Conservation (phyloP, 2,888 invertebrate genomes). For the Xestia xanthographa region DNA sequence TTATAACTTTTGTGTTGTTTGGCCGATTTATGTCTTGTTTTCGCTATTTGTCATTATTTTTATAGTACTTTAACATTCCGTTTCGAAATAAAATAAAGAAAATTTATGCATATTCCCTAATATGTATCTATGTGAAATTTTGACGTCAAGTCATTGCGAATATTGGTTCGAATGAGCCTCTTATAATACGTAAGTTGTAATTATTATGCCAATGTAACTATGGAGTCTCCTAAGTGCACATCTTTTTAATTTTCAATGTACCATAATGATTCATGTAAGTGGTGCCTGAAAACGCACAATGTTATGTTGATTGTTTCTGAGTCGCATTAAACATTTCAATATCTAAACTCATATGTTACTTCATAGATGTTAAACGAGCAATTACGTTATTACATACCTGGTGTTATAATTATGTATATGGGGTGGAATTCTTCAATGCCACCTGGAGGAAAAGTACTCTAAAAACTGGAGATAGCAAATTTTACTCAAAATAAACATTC, state of each 20-base stretch:
- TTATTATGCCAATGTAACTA: slow-evolving; percentile 11
- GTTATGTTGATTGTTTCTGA: slow-evolving; percentile 38
- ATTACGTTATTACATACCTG: slow-evolving; percentile 24
- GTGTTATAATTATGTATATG: not conserved
- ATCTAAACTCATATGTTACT: slow-evolving; percentile 25
- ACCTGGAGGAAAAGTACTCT: too few species aligned
- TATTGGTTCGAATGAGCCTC: slow-evolving; percentile 2
- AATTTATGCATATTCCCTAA: too few species aligned
- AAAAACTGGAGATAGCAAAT: too few species aligned
- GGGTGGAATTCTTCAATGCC: too few species aligned
- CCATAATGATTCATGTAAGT: slow-evolving; percentile 4
- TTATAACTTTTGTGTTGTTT: too few species aligned
- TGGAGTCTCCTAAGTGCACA: slow-evolving; percentile 36
- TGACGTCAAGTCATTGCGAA: not conserved
- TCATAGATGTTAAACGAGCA: slow-evolving; percentile 29
- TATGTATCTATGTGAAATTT: slow-evolving; percentile 27
- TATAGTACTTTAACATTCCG: too few species aligned
- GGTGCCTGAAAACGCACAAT: slow-evolving; percentile 50
- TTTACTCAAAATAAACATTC: too few species aligned
- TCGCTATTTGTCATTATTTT: too few species aligned
- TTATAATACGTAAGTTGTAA: slow-evolving; percentile 23
- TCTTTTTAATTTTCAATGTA: slow-evolving; percentile 10
- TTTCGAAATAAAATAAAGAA: too few species aligned
- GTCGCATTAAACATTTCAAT: slow-evolving; percentile 31
- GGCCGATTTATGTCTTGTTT: too few species aligned